Conservation (phyloP, 2,888 invertebrate genomes). For the Fragum whitleyi region DNA sequence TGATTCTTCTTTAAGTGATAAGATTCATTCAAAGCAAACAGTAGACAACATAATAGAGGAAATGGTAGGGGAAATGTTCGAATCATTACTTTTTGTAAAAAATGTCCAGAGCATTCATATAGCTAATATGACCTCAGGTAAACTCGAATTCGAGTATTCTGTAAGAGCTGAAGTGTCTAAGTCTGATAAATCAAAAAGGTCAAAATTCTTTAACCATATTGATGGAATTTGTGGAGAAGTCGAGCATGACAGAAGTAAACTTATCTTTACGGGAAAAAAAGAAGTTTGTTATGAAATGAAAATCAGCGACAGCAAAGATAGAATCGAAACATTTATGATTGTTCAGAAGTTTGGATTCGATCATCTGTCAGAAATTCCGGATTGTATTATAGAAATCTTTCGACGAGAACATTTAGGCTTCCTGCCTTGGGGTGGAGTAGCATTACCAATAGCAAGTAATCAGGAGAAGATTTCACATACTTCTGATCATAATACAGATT, state of each 20-base stretch:
- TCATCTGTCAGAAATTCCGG: slow-evolving; percentile 22
- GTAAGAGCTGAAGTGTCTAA: slow-evolving; percentile 40
- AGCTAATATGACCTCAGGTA: slow-evolving; percentile 47
- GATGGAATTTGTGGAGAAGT: slow-evolving; percentile 7
- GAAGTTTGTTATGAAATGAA: slow-evolving; percentile 44
- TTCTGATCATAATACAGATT: no score
- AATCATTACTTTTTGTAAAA: slow-evolving; percentile 54
- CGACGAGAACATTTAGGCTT: slow-evolving; percentile 68
- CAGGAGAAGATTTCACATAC: background rate
- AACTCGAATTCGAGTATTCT: slow-evolving; percentile 45
- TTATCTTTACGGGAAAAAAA: background rate
- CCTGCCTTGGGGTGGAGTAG: slow-evolving; percentile 74
- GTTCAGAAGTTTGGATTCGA: slow-evolving; percentile 60
- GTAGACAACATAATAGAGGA: slow-evolving; percentile 29
- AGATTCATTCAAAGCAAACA: slow-evolving; percentile 13
- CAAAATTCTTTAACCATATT: slow-evolving; percentile 39
- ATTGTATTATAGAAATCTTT: slow-evolving; percentile 62
- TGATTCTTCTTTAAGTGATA: slow-evolving; percentile 70
- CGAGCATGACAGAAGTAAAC: background rate
- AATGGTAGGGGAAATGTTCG: slow-evolving; percentile 40
- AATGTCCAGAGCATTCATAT: slow-evolving; percentile 30
- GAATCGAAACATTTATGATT: slow-evolving; percentile 44
- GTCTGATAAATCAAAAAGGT: slow-evolving; percentile 20
- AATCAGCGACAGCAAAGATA: slow-evolving; percentile 37
- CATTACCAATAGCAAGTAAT: slow-evolving; percentile 27